Evolutionary conservation across 1,140 invertebrate genomes (phyloP).

Genomic region (Halyomorpha halys): DNA sequence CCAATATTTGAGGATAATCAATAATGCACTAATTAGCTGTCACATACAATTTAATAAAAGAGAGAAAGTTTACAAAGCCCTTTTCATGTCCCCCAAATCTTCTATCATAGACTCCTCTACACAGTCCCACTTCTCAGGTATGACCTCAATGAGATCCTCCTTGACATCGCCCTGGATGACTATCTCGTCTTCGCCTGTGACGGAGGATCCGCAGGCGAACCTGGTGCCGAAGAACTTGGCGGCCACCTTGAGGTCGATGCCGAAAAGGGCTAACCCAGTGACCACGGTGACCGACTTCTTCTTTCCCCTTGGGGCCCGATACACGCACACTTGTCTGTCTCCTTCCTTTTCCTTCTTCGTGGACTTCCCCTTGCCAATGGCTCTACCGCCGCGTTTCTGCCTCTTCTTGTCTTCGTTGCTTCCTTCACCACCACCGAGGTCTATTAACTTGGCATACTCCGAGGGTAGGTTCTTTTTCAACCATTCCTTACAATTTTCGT

Average conservation of each 20-base stretch:
- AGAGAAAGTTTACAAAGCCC: no score
- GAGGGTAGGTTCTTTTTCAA: no score
- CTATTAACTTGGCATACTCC: not conserved
- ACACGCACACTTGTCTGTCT: not conserved
- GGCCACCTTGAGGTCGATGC: conserved; percentile 4
- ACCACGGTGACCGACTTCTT: conserved; percentile 4
- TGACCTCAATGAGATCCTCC: conserved; percentile 91
- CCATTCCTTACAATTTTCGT: conserved; percentile 83
- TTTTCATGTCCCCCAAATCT: conserved; percentile 32
- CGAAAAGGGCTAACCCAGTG: not conserved
- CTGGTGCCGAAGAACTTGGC: conserved; percentile 2
- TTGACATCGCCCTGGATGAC: conserved; percentile 97
- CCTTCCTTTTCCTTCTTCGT: no score
- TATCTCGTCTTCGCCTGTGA: conserved; percentile 93
- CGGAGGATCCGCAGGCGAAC: conserved; percentile 6
- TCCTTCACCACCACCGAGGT: not conserved
- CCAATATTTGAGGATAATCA: no score
- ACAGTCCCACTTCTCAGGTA: conserved; percentile 93
- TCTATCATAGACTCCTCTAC: conserved; percentile 35
- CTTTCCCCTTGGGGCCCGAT: not conserved
- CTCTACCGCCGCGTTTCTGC: not conserved
- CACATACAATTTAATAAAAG: no score
- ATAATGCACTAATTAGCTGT: no score
- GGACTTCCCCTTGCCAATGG: no score
- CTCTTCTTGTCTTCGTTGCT: not conserved